A percentile compares a stretch with the other conserved stretches of the same genome.
phyloP scores from a whole-genome alignment of 1,140 invertebrate species.

The Pogonus chalceus region DNA sequence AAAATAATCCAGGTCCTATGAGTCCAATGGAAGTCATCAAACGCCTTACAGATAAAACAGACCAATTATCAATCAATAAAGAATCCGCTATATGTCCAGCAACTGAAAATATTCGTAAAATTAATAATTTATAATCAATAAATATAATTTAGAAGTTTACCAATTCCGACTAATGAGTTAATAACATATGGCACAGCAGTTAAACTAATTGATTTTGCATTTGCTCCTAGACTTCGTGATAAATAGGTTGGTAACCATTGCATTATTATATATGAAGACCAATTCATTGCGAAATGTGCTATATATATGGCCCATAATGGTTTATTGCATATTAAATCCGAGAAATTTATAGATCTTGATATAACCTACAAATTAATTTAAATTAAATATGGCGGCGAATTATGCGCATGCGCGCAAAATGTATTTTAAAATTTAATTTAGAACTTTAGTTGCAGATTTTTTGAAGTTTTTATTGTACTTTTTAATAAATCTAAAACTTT shows the following conservation, averaged over 20 bases:
- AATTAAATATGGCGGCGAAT: background rate
- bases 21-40: slow-evolving; percentile 68
- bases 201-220: slow-evolving; percentile 62
- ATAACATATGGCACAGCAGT: slow-evolving; percentile 70
- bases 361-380: slow-evolving; percentile 10
- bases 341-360: slow-evolving; percentile 45
- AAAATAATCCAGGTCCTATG: slow-evolving; percentile 62
- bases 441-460: too few relatives aligned
- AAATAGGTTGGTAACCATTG: slow-evolving; percentile 75
- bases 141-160: slow-evolving; percentile 32
- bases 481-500: too few relatives aligned
- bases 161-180: slow-evolving; percentile 63
- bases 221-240: slow-evolving; percentile 53
- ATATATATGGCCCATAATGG: slow-evolving; percentile 69
- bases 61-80: slow-evolving; percentile 52
- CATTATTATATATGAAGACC: slow-evolving; percentile 78
- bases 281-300: slow-evolving; percentile 77
- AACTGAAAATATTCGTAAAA: slow-evolving; percentile 27
- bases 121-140: slow-evolving; percentile 10
- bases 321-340: slow-evolving; percentile 59
- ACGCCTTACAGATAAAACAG: slow-evolving; percentile 59
- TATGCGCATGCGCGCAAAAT: too few relatives aligned
- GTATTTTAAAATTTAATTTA: too few relatives aligned
- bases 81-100: slow-evolving; percentile 62
- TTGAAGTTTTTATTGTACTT: too few relatives aligned